Percentiles rank a stretch among this genome's conserved stretches.
Conservation (phyloP, 2,113 vertebrate species). For the Esox niger region DNA sequence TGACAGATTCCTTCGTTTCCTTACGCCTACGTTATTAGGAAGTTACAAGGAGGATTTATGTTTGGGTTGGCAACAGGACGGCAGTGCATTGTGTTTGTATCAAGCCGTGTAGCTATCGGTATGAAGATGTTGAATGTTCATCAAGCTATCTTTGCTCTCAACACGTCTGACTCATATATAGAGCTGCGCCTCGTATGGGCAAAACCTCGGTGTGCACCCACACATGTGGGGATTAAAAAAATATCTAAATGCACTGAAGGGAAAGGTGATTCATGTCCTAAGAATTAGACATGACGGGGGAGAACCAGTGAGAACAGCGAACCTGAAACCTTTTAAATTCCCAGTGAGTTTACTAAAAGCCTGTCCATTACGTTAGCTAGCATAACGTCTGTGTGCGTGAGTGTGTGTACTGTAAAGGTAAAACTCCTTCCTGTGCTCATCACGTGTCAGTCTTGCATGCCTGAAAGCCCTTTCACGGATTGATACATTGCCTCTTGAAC, state of each 20-base stretch:
- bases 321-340: conserved; percentile 65
- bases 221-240: not conserved
- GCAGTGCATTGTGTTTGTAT: too few relatives aligned
- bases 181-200: not conserved
- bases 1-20: conserved; percentile 11
- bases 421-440: conserved; percentile 52
- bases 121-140: not conserved
- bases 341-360: conserved; percentile 68
- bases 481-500: conserved; percentile 47
- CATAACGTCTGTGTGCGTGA: conserved; percentile 16
- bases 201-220: not conserved
- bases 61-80: not conserved
- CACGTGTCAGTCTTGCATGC: conserved; percentile 53
- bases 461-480: conserved; percentile 28
- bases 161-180: not conserved
- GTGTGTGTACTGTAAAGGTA: conserved; percentile 54
- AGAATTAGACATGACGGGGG: conserved; percentile 65
- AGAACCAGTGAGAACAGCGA: conserved; percentile 52
- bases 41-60: too few relatives aligned
- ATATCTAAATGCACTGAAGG: conserved; percentile 21
- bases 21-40: not conserved
- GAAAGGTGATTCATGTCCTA: conserved; percentile 49
- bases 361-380: conserved; percentile 66
- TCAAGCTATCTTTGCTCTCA: not conserved
- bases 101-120: not conserved